Conservation (phyloP, 2,888 invertebrate genomes). For the Drosophila histrio region DNA sequence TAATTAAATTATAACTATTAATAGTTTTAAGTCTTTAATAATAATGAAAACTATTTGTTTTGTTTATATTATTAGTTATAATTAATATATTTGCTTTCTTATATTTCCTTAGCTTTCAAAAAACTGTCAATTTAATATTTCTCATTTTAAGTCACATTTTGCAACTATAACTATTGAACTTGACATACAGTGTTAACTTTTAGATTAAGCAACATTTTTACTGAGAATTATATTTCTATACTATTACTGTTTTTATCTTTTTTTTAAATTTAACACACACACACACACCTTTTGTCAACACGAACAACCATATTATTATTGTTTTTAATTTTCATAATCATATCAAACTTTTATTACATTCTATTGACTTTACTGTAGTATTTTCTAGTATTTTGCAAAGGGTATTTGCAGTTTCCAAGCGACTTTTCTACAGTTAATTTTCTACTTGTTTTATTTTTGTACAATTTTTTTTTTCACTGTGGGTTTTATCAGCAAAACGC, state of each 20-base stretch:
- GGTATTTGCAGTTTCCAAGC: slow-evolving; percentile 29
- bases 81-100: no score
- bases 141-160: no score
- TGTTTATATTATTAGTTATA: no score
- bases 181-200: neutral
- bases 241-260: neutral
- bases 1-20: no score
- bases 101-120: no score
- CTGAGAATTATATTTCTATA: no score
- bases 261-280: neutral
- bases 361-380: neutral
- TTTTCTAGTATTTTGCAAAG: slow-evolving; percentile 3
- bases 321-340: neutral
- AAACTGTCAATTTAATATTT: neutral
- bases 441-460: slow-evolving; percentile 17
- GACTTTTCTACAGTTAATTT: slow-evolving; percentile 1
- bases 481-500: slow-evolving; percentile 55
- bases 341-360: neutral
- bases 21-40: no score
- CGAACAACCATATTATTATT: neutral
- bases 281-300: neutral
- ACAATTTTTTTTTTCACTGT: slow-evolving; percentile 14
- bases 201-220: neutral
- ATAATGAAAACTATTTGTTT: no score
- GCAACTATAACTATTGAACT: neutral